A percentile compares a stretch with the other conserved stretches of the same genome.
phyloP scores from a whole-genome alignment of 2,888 invertebrate species.

The Callyntrura guangdongensis region DNA sequence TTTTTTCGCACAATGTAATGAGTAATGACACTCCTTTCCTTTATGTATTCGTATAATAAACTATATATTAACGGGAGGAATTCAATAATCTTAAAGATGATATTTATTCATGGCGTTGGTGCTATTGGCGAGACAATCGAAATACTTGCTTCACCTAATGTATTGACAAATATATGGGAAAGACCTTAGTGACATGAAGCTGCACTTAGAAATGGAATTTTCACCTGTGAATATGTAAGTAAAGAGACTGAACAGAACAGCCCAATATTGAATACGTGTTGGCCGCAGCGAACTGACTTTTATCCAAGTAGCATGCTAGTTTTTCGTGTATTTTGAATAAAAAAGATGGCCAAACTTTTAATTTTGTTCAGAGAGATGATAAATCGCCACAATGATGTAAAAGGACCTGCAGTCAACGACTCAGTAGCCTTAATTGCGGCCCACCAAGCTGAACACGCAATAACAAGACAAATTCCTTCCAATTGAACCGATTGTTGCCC shows the following conservation, averaged over 20 bases:
- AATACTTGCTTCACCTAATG: background rate
- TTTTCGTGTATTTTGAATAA: background rate
- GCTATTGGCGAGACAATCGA: constrained; percentile 41
- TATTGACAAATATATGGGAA: background rate
- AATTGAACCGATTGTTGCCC: constrained; percentile 33
- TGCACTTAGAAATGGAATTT: constrained; percentile 21
- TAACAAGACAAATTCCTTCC: constrained; percentile 10
- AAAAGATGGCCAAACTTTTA: background rate
- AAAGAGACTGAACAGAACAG: too few species aligned
- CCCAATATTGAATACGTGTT: too few species aligned
- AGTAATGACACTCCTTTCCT: too few species aligned
- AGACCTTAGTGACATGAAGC: constrained; percentile 11
- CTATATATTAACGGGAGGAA: background rate
- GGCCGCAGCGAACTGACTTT: too few species aligned
- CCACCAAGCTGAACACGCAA: background rate
- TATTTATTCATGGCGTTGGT: constrained; percentile 55
- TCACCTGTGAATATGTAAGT: constrained; percentile 44
- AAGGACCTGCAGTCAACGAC: background rate
- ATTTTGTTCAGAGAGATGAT: constrained; percentile 30
- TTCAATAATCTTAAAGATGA: background rate
- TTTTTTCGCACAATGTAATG: too few species aligned
- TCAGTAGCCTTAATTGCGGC: background rate
- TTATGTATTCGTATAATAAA: too few species aligned
- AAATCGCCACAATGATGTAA: background rate
- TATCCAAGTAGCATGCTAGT: too few species aligned